These are phyloP conservation scores for Leptoteleia sp. DNA, from an alignment of 1,140 invertebrate genomes.

Conservation along the genomic window DNA sequence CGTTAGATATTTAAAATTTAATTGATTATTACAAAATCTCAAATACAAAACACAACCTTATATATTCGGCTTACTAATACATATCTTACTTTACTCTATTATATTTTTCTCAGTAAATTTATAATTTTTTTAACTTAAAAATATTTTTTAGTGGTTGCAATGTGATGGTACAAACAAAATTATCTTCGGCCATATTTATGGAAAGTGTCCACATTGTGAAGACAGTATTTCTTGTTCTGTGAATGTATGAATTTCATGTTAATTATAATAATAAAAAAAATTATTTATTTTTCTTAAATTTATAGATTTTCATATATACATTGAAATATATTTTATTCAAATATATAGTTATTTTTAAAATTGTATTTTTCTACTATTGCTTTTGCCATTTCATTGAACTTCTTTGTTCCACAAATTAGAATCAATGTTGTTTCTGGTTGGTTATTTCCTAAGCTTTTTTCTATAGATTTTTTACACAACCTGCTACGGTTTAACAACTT, in stretches of 20 bases:
- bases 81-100: conserved; percentile 49
- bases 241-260: conserved; percentile 17
- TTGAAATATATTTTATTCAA: conserved; percentile 1
- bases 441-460: conserved; percentile 53
- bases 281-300: too few relatives aligned
- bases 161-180: conserved; percentile 71
- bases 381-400: conserved; percentile 71
- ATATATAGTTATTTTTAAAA: conserved; percentile 64
- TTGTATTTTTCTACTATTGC: conserved; percentile 52
- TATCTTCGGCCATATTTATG: conserved; percentile 75
- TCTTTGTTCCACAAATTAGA: conserved; percentile 74
- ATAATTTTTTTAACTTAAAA: too few relatives aligned
- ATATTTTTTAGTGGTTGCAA: conserved; percentile 77
- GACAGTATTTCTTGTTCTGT: conserved; percentile 73
- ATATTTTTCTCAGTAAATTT: conserved; percentile 3
- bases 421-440: conserved; percentile 68
- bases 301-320: too few relatives aligned
- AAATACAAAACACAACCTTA: too few relatives aligned
- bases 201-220: conserved; percentile 76
- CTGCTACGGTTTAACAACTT: conserved; percentile 62
- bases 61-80: too few relatives aligned
- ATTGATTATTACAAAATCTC: too few relatives aligned
- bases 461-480: conserved; percentile 64
- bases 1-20: too few relatives aligned
- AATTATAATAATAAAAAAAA: neutral